Conservation (phyloP, 2,888 invertebrate species). For the Heliconius erato region DNA sequence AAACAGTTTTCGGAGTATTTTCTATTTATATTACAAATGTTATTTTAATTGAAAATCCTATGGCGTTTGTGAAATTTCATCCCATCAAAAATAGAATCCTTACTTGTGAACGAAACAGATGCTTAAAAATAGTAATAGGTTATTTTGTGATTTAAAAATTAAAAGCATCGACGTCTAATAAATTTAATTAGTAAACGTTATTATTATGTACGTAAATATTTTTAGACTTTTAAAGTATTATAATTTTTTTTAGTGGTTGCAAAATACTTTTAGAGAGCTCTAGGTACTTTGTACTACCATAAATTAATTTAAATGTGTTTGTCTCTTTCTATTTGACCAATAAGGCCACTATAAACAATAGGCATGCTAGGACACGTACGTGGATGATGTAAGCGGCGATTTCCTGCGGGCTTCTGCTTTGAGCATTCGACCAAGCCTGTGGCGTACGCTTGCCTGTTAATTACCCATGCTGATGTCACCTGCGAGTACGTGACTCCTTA, state of each 20-base stretch:
- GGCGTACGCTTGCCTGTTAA: slow-evolving; percentile 76
- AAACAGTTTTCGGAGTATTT: not conserved
- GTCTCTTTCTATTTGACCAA: slow-evolving; percentile 34
- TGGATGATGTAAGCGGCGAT: slow-evolving; percentile 79
- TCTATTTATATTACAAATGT: not conserved
- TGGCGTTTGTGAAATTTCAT: too few relatives aligned
- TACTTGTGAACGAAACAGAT: not conserved
- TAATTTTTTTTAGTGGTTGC: not conserved
- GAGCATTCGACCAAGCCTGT: slow-evolving; percentile 62
- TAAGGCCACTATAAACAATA: slow-evolving; percentile 62
- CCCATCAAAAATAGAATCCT: not conserved
- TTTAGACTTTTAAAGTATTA: not conserved
- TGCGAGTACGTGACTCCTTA: slow-evolving; percentile 67
- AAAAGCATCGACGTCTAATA: too few relatives aligned
- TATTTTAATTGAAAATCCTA: not conserved
- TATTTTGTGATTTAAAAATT: too few relatives aligned
- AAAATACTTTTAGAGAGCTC: not conserved
- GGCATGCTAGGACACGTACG: slow-evolving; percentile 66
- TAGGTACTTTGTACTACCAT: not conserved
- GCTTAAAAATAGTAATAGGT: not conserved
- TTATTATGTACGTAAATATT: too few relatives aligned
- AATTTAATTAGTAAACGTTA: too few relatives aligned
- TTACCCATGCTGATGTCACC: slow-evolving; percentile 80
- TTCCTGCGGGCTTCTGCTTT: slow-evolving; percentile 73
- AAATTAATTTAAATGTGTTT: slow-evolving; percentile 15